phyloP scores from a whole-genome alignment of 1,140 invertebrate species.

The Campoletis sonorensis region DNA sequence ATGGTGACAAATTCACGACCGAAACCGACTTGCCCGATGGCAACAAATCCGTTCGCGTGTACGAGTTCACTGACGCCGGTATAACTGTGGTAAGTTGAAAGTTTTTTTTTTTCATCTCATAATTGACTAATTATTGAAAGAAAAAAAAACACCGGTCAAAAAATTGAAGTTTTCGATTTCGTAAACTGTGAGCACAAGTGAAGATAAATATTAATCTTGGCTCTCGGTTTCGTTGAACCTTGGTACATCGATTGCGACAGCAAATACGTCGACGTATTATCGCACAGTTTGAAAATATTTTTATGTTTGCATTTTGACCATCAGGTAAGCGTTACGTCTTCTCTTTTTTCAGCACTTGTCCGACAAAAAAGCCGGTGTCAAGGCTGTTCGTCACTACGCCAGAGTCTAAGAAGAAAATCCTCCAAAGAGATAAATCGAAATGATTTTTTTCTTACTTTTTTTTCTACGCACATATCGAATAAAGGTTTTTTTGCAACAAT shows the following conservation, averaged over 20 bases:
- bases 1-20: constrained; percentile 68
- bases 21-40: constrained; percentile 62
- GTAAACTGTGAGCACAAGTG: no score
- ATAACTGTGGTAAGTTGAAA: constrained; percentile 68
- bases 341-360: constrained; percentile 64
- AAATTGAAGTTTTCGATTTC: no score
- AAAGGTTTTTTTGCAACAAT: constrained; percentile 53
- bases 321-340: constrained; percentile 31
- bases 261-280: no score
- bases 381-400: constrained; percentile 66
- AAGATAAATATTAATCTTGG: neutral
- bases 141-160: neutral
- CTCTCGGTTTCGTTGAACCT: neutral
- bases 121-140: neutral
- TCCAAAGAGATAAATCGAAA: constrained; percentile 47
- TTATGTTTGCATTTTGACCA: constrained; percentile 17
- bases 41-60: constrained; percentile 63
- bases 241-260: neutral
- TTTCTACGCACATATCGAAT: constrained; percentile 31
- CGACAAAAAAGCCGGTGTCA: constrained; percentile 60
- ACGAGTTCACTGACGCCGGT: constrained; percentile 68
- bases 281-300: no score
- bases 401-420: constrained; percentile 64
- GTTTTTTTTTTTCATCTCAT: neutral
- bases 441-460: constrained; percentile 48